phyloP scores from a whole-genome alignment of 1,140 invertebrate species.

The Drosophila parvula region DNA sequence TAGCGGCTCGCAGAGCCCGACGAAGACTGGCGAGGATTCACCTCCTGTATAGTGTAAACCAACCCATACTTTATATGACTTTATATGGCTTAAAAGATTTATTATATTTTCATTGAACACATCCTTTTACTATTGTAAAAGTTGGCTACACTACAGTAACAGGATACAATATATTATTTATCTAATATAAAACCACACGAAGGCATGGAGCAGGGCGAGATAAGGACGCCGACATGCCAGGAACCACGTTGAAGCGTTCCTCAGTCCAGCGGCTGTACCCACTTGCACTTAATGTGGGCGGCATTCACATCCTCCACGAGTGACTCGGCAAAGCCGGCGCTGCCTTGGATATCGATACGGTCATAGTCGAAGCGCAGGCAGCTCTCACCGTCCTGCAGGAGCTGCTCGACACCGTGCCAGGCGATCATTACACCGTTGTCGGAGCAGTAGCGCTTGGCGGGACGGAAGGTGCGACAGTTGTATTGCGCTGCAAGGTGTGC shows the following conservation, averaged over 20 bases:
- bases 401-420: constrained; percentile 97
- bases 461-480: constrained; percentile 88
- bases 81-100: too few species aligned
- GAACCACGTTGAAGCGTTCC: too few species aligned
- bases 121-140: too few species aligned
- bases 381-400: constrained; percentile 79
- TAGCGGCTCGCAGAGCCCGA: too few species aligned
- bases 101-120: too few species aligned
- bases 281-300: constrained; percentile 87
- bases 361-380: constrained; percentile 85
- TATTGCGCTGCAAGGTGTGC: constrained; percentile 88
- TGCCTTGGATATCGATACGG: constrained; percentile 84
- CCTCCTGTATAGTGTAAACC: too few species aligned
- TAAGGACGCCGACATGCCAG: neutral
- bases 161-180: too few species aligned
- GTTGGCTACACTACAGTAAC: too few species aligned
- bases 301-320: constrained; percentile 85
- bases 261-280: constrained; percentile 71
- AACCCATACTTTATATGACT: too few species aligned
- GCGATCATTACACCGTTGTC: constrained; percentile 99
- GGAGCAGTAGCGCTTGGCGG: constrained; percentile 94
- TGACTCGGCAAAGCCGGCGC: constrained; percentile 86
- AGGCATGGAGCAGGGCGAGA: too few species aligned
- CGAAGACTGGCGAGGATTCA: too few species aligned
- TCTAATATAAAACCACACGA: too few species aligned